Evolutionary conservation across 2,113 vertebrate species (phyloP).

Genomic region (Illadopsis cleaveri): DNA sequence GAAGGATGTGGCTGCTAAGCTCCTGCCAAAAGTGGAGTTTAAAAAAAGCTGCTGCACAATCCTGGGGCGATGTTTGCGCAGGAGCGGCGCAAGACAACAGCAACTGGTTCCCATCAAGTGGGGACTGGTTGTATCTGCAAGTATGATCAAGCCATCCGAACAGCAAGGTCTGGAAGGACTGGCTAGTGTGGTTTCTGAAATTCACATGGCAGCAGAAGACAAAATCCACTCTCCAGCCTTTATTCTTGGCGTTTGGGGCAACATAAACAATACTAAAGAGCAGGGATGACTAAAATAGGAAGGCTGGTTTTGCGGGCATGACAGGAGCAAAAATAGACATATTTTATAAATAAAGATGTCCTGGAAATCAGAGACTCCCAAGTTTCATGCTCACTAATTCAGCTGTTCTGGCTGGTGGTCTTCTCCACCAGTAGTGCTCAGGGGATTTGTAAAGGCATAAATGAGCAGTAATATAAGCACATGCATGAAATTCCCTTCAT

Average conservation of each 20-base stretch:
- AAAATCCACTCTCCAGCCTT: neutral
- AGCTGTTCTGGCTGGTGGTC: slow-evolving; percentile 44
- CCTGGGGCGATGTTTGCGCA: neutral
- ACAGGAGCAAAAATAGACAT: slow-evolving; percentile 2
- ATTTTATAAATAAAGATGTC: slow-evolving; percentile 47
- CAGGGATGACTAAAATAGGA: neutral
- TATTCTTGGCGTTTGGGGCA: neutral
- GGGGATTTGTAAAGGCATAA: neutral
- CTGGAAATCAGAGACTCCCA: slow-evolving; percentile 24
- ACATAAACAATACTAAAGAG: neutral
- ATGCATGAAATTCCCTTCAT: neutral
- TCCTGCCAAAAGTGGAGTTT: slow-evolving; percentile 21
- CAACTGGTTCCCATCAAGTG: neutral
- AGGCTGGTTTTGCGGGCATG: neutral
- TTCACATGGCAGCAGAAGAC: neutral
- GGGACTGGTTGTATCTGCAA: slow-evolving; percentile 17
- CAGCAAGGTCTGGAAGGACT: neutral
- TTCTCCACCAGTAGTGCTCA: neutral
- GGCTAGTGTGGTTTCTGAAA: neutral
- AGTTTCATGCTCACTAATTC: neutral
- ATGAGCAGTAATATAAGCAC: slow-evolving; percentile 8
- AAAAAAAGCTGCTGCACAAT: neutral
- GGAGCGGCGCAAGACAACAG: neutral
- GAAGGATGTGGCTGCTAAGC: slow-evolving; percentile 41
- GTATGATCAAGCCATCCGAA: neutral